phyloP scores from a whole-genome alignment of 2,113 vertebrate genomes.

The human region GRCh38 chr18:22181501-22182000 shows the following conservation, averaged over 20 bases:
- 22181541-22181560: conserved; percentile 98
- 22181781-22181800: background rate
- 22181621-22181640: background rate
- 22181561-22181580: conserved; percentile 99
- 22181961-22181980: background rate
- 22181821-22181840: background rate
- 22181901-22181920: background rate
- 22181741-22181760: background rate
- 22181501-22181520: conserved; percentile 98
- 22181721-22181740: background rate
- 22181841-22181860: background rate
- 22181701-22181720: background rate
- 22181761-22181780: background rate
- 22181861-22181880: background rate
- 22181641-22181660: background rate
- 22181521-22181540: conserved; percentile 97
- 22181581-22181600: conserved; percentile 49
- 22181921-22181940: background rate
- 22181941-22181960: background rate
- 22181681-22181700: background rate
- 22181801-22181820: background rate
- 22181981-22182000: background rate
- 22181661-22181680: background rate
- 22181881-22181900: background rate
- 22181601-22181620: background rate